phyloP scores from a whole-genome alignment of 2,797 vertebrate genomes.

The Enteromius trimaculatus region DNA sequence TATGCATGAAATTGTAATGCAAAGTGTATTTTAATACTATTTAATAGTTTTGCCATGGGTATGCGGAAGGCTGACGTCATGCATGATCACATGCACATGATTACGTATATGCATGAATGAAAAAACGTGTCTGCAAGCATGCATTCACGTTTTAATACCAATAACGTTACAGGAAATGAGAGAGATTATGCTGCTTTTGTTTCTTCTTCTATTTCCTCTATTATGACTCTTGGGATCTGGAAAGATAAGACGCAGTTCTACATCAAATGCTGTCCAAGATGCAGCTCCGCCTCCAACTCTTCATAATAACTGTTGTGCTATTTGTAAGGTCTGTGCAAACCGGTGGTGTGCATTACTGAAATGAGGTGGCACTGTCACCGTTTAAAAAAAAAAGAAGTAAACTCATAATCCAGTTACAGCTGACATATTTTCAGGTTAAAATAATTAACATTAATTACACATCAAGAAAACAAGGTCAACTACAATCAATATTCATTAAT shows the following conservation, averaged over 20 bases:
- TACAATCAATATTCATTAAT: no score
- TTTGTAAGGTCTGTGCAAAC: neutral
- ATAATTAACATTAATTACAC: neutral
- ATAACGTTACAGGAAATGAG: neutral
- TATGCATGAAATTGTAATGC: slow-evolving; percentile 2
- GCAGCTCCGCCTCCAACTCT: neutral
- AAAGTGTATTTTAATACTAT: slow-evolving; percentile 26
- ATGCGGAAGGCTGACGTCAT: slow-evolving; percentile 11
- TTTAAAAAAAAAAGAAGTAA: no score
- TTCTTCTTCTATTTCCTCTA: slow-evolving; percentile 25
- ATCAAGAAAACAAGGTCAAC: neutral
- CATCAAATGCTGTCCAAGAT: slow-evolving; percentile 42
- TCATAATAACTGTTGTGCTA: slow-evolving; percentile 26
- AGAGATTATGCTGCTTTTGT: slow-evolving; percentile 4
- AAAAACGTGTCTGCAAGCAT: slow-evolving; percentile 7
- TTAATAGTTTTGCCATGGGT: neutral
- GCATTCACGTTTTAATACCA: neutral
- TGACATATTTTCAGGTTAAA: neutral
- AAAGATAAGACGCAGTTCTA: slow-evolving; percentile 44
- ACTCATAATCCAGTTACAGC: neutral
- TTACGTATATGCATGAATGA: slow-evolving; percentile 11
- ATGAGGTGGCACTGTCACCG: neutral
- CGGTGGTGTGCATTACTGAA: neutral
- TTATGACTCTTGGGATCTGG: slow-evolving; percentile 39
- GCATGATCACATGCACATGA: neutral